These are phyloP conservation scores for Dasyornis broadbenti DNA, from an alignment of 2,113 vertebrate species.

Conservation along the genomic window DNA sequence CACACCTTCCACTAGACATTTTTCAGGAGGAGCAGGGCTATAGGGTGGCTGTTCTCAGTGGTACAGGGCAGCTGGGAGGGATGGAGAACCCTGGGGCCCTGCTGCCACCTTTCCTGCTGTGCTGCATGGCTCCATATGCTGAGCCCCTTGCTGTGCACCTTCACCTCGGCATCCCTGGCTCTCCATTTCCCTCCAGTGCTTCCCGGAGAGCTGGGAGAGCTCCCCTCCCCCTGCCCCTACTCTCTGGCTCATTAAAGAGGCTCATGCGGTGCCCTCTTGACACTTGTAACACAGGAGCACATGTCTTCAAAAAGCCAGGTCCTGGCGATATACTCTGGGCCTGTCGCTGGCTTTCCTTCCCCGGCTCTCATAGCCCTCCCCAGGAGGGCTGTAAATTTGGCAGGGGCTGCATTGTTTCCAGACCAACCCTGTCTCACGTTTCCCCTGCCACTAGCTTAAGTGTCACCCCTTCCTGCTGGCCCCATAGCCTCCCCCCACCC, in stretches of 20 bases:
- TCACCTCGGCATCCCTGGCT: rapidly evolving
- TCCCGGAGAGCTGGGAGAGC: background rate
- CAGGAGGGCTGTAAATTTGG: conserved; percentile 1
- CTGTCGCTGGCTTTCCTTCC: background rate
- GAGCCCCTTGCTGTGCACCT: too few relatives aligned
- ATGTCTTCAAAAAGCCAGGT: conserved; percentile 29
- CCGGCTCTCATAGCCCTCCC: background rate
- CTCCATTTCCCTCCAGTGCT: background rate
- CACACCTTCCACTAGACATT: rapidly evolving
- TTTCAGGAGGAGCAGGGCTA: background rate
- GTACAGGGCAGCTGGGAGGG: rapidly evolving
- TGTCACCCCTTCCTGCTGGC: background rate
- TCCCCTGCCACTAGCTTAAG: background rate
- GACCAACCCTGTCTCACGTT: background rate
- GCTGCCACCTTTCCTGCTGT: background rate
- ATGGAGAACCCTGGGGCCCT: background rate
- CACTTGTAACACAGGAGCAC: conserved; percentile 32
- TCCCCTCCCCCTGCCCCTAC: background rate
- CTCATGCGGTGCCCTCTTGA: background rate
- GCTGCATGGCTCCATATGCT: rapidly evolving
- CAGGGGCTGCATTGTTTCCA: conserved; percentile 43
- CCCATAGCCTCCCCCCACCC: rapidly evolving
- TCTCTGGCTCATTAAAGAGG: background rate
- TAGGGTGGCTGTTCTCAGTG: background rate
- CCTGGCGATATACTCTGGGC: background rate